phyloP scores from a whole-genome alignment of 35 echinoderm and acorn worm species.

The Heliocidaris tuberculata region DNA sequence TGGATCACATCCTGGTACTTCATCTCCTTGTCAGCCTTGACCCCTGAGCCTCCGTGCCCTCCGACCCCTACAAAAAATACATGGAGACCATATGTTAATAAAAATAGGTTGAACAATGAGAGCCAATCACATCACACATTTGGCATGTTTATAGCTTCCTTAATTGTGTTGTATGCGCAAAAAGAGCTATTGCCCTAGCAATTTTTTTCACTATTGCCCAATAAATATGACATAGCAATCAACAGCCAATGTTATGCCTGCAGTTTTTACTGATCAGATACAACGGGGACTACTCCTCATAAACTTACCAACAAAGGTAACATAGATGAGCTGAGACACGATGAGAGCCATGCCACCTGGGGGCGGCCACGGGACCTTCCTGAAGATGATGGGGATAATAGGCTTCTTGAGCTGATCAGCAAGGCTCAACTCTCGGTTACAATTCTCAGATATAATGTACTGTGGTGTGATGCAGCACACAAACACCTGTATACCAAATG shows the following conservation, averaged over 20 bases:
- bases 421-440: conserved; percentile 74
- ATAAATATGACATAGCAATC: no score
- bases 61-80: conserved; percentile 54
- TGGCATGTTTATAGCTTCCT: no score
- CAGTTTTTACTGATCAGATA: no score
- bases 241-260: no score
- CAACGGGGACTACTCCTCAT: no score
- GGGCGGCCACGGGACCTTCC: conserved; percentile 73
- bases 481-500: conserved; percentile 52
- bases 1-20: conserved; percentile 70
- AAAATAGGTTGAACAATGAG: neutral
- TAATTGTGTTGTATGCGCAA: no score
- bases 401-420: conserved; percentile 86
- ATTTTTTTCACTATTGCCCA: no score
- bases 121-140: no score
- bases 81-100: neutral
- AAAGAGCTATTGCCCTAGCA: no score
- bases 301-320: conserved; percentile 61
- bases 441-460: conserved; percentile 70
- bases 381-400: conserved; percentile 79
- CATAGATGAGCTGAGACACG: conserved; percentile 70
- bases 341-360: conserved; percentile 73
- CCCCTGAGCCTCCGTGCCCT: conserved; percentile 77
- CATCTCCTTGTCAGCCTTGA: conserved; percentile 58
- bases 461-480: conserved; percentile 73